Conservation (phyloP, 1,140 invertebrate species). For the Euura lappo region DNA sequence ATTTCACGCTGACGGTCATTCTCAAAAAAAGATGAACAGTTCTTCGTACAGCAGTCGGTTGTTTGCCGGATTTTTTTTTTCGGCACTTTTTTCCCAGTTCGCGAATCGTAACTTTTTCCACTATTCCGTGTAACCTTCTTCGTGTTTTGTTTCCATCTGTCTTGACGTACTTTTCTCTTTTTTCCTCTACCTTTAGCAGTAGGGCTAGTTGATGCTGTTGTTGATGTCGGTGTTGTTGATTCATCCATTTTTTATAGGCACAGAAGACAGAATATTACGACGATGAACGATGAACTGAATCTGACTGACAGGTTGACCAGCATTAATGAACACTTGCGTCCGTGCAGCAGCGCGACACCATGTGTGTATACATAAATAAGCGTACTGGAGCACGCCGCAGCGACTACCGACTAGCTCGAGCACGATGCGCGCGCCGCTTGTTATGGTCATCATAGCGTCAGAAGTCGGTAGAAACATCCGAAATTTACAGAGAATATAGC, state of each 20-base stretch:
- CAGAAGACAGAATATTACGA: not conserved
- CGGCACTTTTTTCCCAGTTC: not conserved
- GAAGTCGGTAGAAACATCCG: too few species aligned
- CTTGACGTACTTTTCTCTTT: not conserved
- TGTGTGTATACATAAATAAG: conserved; percentile 3
- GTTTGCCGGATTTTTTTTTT: not conserved
- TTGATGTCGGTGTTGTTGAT: not conserved
- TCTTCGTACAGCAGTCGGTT: not conserved
- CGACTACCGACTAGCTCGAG: too few species aligned
- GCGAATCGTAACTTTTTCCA: not conserved
- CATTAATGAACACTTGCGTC: not conserved
- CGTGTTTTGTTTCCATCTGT: not conserved
- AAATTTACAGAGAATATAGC: too few species aligned
- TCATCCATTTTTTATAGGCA: not conserved
- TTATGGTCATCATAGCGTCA: too few species aligned
- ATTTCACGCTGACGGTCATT: not conserved
- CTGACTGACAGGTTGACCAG: not conserved
- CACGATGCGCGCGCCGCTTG: not conserved
- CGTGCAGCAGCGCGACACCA: not conserved
- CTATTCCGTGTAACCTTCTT: not conserved
- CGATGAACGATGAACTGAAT: conserved; percentile 2
- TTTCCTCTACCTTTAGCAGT: not conserved
- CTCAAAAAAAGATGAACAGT: not conserved
- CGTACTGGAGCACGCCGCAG: not conserved
- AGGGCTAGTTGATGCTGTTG: not conserved